Conservation (phyloP, 2,113 vertebrate species). For the Camarhynchus parvulus region DNA sequence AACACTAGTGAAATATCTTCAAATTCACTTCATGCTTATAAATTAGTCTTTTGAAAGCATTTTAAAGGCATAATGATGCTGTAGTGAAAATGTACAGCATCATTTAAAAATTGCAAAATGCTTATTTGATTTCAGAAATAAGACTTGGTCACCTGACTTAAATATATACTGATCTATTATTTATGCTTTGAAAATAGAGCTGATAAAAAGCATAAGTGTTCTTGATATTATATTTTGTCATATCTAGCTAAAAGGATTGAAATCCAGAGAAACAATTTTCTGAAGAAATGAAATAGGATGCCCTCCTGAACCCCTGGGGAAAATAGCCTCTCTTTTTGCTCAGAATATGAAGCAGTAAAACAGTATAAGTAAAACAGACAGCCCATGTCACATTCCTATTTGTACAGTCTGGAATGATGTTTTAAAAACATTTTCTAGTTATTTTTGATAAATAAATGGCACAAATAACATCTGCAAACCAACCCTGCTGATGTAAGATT, state of each 20-base stretch:
- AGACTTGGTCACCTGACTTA: constrained; percentile 83
- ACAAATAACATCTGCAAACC: constrained; percentile 73
- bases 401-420: constrained; percentile 69
- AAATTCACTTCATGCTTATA: constrained; percentile 50
- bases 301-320: constrained; percentile 96
- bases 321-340: constrained; percentile 89
- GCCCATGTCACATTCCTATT: constrained; percentile 85
- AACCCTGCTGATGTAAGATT: constrained; percentile 66
- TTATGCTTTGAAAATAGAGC: constrained; percentile 97
- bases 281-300: constrained; percentile 98
- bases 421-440: constrained; percentile 78
- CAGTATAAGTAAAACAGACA: constrained; percentile 93
- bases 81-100: constrained; percentile 42
- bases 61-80: constrained; percentile 64
- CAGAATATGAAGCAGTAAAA: constrained; percentile 92
- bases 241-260: constrained; percentile 98
- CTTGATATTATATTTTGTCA: constrained; percentile 99
- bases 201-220: constrained; percentile 99
- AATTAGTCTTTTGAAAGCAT: constrained; percentile 50
- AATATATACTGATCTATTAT: constrained; percentile 98
- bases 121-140: constrained; percentile 65
- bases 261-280: constrained; percentile 99
- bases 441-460: constrained; percentile 79
- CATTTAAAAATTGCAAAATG: constrained; percentile 64
- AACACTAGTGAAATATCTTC: constrained; percentile 53